These are phyloP conservation scores for Nannobrachium achirus DNA, from an alignment of 2,113 vertebrate species.

Conservation along the genomic window DNA sequence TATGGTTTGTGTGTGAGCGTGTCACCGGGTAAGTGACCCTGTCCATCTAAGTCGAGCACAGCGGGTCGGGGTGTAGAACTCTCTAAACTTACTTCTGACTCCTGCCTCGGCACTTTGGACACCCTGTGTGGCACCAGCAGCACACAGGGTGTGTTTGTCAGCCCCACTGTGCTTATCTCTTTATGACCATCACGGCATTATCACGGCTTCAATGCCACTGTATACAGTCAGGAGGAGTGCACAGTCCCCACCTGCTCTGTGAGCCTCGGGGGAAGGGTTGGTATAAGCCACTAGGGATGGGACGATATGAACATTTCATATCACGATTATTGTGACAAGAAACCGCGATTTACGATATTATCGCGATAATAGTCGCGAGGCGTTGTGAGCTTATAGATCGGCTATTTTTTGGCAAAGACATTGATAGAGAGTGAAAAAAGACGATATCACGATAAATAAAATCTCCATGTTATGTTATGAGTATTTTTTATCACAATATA, in stretches of 20 bases:
- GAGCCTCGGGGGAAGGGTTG: slow-evolving; percentile 36
- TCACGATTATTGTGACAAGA: too few species aligned
- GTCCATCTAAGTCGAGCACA: slow-evolving; percentile 19
- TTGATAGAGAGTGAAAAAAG: too few species aligned
- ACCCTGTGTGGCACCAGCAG: slow-evolving; percentile 2
- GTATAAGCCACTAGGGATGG: too few species aligned
- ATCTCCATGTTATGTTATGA: too few species aligned
- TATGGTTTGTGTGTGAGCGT: slow-evolving; percentile 18
- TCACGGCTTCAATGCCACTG: slow-evolving; percentile 33
- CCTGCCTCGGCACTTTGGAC: slow-evolving; percentile 8
- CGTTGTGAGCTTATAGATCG: too few species aligned
- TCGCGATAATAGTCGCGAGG: too few species aligned
- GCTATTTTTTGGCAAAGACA: too few species aligned
- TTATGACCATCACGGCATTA: slow-evolving; percentile 36
- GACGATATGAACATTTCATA: too few species aligned
- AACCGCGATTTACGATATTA: too few species aligned
- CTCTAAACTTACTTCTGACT: slow-evolving; percentile 30
- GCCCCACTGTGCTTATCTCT: slow-evolving; percentile 28
- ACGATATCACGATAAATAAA: too few species aligned
- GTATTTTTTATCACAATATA: too few species aligned
- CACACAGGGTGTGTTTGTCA: too few species aligned
- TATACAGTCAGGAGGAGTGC: slow-evolving; percentile 35
- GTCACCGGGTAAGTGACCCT: slow-evolving; percentile 40
- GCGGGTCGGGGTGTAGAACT: neutral
- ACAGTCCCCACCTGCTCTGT: slow-evolving; percentile 4